Conservation (phyloP, 2,888 invertebrate species). For the Desoria tigrina region DNA sequence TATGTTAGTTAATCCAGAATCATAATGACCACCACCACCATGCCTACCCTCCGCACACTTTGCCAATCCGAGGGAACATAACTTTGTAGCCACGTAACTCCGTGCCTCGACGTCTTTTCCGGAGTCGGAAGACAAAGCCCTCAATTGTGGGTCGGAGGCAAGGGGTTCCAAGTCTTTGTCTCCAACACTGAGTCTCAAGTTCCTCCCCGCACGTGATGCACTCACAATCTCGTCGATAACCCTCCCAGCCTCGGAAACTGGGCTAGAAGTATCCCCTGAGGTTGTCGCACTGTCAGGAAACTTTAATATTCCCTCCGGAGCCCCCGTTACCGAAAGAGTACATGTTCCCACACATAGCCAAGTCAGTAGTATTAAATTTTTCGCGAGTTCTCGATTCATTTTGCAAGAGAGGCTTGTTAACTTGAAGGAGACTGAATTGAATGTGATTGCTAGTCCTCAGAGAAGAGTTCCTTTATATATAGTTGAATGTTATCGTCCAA, state of each 20-base stretch:
- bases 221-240: constrained; percentile 40
- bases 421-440: background rate
- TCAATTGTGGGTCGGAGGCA: constrained; percentile 69
- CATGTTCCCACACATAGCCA: background rate
- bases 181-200: constrained; percentile 32
- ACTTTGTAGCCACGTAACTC: constrained; percentile 76
- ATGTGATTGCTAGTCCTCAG: background rate
- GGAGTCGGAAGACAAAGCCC: constrained; percentile 68
- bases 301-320: constrained; percentile 29
- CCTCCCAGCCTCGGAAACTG: constrained; percentile 25
- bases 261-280: background rate
- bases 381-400: constrained; percentile 13
- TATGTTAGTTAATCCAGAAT: constrained; percentile 18
- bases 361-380: background rate
- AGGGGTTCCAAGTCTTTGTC: constrained; percentile 30
- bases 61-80: constrained; percentile 73
- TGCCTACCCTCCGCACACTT: constrained; percentile 39
- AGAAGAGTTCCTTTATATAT: background rate
- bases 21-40: constrained; percentile 25
- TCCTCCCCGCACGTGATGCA: constrained; percentile 38
- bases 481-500: background rate
- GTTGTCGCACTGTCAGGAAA: constrained; percentile 35
- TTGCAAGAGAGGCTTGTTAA: constrained; percentile 12
- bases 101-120: constrained; percentile 70
- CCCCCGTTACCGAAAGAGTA: background rate